phyloP scores from a whole-genome alignment of 2,888 invertebrate species.

The Drepana falcataria region DNA sequence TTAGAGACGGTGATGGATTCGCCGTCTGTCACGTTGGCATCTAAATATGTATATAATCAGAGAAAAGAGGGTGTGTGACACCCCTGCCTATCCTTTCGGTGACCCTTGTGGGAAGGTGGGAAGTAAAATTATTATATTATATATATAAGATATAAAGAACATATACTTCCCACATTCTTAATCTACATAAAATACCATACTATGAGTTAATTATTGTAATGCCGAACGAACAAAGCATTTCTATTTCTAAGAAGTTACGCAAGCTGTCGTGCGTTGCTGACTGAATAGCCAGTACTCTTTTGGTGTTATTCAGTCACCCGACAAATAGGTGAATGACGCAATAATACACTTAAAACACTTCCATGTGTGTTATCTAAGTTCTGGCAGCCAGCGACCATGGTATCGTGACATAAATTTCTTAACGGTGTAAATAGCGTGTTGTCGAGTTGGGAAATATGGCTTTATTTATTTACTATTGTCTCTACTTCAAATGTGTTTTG shows the following conservation, averaged over 20 bases:
- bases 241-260: constrained; percentile 30
- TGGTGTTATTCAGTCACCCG: constrained; percentile 38
- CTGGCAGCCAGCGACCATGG: constrained; percentile 43
- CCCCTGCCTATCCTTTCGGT: too few relatives aligned
- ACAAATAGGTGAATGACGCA: constrained; percentile 45
- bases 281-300: constrained; percentile 41
- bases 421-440: constrained; percentile 5
- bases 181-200: too few relatives aligned
- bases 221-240: constrained; percentile 34
- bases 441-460: neutral
- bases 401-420: constrained; percentile 42
- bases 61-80: too few relatives aligned
- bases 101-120: too few relatives aligned
- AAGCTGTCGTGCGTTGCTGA: constrained; percentile 23
- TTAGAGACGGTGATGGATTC: too few relatives aligned
- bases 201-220: constrained; percentile 19
- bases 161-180: too few relatives aligned
- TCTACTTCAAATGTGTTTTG: constrained; percentile 12
- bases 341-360: constrained; percentile 53
- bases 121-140: too few relatives aligned
- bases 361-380: constrained; percentile 60
- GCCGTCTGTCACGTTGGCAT: too few relatives aligned
- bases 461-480: constrained; percentile 1
- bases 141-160: too few relatives aligned
- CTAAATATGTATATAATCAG: too few relatives aligned